phyloP scores from a whole-genome alignment of 1,140 invertebrate genomes.

The Trichonephila clavata region DNA sequence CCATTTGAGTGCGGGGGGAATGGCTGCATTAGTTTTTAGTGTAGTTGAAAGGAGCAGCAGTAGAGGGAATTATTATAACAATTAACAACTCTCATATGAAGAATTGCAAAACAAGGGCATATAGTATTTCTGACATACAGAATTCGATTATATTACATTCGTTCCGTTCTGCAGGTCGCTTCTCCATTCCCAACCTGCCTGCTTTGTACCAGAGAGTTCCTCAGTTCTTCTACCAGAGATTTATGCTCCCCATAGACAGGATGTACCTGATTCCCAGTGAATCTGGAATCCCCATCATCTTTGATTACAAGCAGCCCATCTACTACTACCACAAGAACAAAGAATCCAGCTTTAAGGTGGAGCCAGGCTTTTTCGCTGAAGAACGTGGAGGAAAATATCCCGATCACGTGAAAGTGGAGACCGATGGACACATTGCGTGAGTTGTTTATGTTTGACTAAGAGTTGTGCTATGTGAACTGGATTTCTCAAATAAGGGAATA shows the following conservation, averaged over 20 bases:
- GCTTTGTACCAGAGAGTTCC: conserved; percentile 40
- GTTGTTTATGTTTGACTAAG: background rate
- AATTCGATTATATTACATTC: background rate
- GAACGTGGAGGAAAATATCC: conserved; percentile 72
- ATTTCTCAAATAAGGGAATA: no score
- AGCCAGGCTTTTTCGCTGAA: conserved; percentile 75
- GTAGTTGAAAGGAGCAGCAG: no score
- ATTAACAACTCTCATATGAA: no score
- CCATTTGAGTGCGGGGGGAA: no score
- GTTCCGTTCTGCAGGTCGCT: conserved; percentile 51
- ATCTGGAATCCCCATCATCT: conserved; percentile 73
- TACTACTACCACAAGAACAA: conserved; percentile 67
- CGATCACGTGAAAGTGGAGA: conserved; percentile 45
- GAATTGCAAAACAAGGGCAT: no score
- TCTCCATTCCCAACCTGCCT: conserved; percentile 68
- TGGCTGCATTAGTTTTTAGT: no score
- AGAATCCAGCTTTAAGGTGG: conserved; percentile 72
- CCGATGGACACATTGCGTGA: conserved; percentile 73
- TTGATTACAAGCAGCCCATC: conserved; percentile 71
- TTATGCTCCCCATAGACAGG: conserved; percentile 62
- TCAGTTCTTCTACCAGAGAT: conserved; percentile 59
- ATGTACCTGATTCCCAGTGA: conserved; percentile 74
- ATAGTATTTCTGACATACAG: no score
- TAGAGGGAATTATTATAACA: no score
- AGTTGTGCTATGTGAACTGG: no score